These are phyloP conservation scores for Tetragonisca angustula DNA, from an alignment of 2,888 invertebrate species.

Conservation along the genomic window DNA sequence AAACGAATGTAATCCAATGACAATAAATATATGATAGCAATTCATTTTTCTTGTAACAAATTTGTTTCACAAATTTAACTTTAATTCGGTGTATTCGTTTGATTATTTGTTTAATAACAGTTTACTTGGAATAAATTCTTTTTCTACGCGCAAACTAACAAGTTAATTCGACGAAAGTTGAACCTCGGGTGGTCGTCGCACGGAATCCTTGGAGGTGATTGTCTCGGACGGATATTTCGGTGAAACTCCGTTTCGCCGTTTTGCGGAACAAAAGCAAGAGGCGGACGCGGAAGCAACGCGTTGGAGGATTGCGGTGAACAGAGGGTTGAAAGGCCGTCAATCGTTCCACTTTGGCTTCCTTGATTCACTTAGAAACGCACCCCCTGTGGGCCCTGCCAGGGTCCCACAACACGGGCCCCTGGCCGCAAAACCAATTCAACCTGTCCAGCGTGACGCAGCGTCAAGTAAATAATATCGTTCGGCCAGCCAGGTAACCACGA, in stretches of 20 bases:
- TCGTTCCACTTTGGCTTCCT: slow-evolving; percentile 65
- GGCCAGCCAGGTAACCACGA: slow-evolving; percentile 57
- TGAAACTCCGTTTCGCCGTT: slow-evolving; percentile 41
- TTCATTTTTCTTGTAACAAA: no score
- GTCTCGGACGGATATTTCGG: slow-evolving; percentile 33
- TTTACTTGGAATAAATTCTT: no score
- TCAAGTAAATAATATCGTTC: slow-evolving; percentile 53
- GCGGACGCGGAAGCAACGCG: slow-evolving; percentile 50
- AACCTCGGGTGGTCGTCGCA: no score
- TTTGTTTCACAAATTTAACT: no score
- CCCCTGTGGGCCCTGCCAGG: slow-evolving; percentile 61
- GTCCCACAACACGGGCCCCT: slow-evolving; percentile 63
- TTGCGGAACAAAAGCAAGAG: slow-evolving; percentile 33
- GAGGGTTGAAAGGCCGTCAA: slow-evolving; percentile 39
- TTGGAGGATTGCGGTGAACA: slow-evolving; percentile 68
- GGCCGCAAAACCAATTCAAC: slow-evolving; percentile 74
- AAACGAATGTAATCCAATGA: no score
- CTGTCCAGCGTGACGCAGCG: slow-evolving; percentile 51
- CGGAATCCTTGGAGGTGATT: background rate
- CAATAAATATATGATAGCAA: no score
- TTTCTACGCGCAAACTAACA: no score
- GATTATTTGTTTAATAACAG: no score
- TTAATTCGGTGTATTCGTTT: no score
- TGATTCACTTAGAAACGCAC: slow-evolving; percentile 56
- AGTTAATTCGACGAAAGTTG: no score